phyloP scores from a whole-genome alignment of 2,113 vertebrate genomes.

The Struthidea cinerea region DNA sequence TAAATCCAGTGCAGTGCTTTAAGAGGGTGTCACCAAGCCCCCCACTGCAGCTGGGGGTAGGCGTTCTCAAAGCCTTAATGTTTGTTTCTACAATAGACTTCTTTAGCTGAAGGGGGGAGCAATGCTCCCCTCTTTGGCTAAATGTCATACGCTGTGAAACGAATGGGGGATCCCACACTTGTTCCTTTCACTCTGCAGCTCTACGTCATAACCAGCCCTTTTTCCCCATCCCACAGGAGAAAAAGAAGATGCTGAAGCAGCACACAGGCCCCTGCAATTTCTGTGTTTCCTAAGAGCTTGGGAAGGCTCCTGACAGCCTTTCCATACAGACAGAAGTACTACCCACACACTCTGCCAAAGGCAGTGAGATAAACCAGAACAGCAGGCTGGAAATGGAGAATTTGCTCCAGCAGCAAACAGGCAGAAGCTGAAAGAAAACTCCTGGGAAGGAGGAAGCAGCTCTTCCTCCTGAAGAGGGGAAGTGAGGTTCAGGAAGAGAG shows the following conservation, averaged over 20 bases:
- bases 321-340: not conserved
- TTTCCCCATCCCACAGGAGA: not conserved
- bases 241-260: not conserved
- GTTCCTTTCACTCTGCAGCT: not conserved
- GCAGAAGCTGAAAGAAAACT: not conserved
- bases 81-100: not conserved
- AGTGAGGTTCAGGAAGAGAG: not conserved
- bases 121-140: not conserved
- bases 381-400: not conserved
- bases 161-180: not conserved
- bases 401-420: not conserved
- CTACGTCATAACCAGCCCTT: not conserved
- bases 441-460: not conserved
- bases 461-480: not conserved
- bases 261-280: not conserved
- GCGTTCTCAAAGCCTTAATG: not conserved
- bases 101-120: not conserved
- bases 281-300: not conserved
- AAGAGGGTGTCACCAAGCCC: not conserved
- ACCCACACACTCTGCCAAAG: accelerated
- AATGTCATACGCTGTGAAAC: not conserved
- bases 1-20: not conserved
- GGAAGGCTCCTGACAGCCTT: not conserved
- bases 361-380: not conserved
- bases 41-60: not conserved